phyloP scores from a whole-genome alignment of 1,140 invertebrate genomes.

The Musca domestica region DNA sequence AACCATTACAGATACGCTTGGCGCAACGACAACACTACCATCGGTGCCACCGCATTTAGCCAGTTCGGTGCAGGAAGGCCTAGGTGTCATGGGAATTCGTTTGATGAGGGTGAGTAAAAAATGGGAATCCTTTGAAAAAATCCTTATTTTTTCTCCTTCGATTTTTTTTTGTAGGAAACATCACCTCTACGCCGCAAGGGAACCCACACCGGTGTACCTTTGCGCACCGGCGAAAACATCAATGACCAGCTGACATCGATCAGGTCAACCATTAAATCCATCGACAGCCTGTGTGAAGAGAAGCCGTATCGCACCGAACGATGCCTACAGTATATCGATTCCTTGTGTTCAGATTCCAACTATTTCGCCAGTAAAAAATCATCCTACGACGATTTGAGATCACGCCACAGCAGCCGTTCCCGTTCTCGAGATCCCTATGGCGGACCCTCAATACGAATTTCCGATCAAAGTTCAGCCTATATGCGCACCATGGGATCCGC shows the following conservation, averaged over 20 bases:
- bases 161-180: constrained; percentile 36
- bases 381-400: constrained; percentile 41
- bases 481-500: constrained; percentile 42
- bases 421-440: constrained; percentile 31
- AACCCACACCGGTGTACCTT: constrained; percentile 45
- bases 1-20: constrained; percentile 48
- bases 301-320: constrained; percentile 50
- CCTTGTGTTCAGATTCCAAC: constrained; percentile 42
- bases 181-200: constrained; percentile 48
- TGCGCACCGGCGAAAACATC: constrained; percentile 49
- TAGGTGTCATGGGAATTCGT: constrained; percentile 43
- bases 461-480: constrained; percentile 30
- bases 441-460: constrained; percentile 42
- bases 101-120: constrained; percentile 43
- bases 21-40: constrained; percentile 18
- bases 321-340: constrained; percentile 51
- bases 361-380: constrained; percentile 46
- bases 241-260: constrained; percentile 51
- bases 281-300: constrained; percentile 50
- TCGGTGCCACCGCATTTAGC: background rate
- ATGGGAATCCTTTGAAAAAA: too few species aligned
- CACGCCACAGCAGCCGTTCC: constrained; percentile 40
- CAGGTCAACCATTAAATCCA: constrained; percentile 52
- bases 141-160: background rate
- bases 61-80: constrained; percentile 33